Evolutionary conservation across 2,888 invertebrate species (phyloP).

Genomic region (Epinotia ramella): DNA sequence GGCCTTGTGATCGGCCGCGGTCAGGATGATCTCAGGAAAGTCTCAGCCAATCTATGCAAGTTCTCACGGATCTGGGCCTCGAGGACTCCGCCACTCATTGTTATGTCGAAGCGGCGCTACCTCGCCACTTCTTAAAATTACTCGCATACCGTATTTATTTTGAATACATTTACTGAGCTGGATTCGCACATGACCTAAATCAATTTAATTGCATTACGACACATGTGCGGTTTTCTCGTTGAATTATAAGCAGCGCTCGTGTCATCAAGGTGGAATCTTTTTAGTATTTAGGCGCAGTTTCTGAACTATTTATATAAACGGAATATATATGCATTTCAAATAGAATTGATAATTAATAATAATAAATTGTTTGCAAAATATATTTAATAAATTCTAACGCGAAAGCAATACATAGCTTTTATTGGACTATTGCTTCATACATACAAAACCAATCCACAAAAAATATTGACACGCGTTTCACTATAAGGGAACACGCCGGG

Average conservation of each 20-base stretch:
- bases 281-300: conserved; percentile 4
- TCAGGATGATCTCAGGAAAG: conserved; percentile 34
- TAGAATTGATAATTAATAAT: no score
- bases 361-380: no score
- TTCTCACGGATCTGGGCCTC: conserved; percentile 41
- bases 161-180: conserved; percentile 27
- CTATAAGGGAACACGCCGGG: no score
- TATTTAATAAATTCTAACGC: no score
- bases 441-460: no score
- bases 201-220: conserved; percentile 41
- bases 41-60: conserved; percentile 1
- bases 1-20: conserved; percentile 25
- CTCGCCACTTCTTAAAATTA: conserved; percentile 35
- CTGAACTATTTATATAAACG: neutral
- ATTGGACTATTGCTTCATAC: no score
- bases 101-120: conserved; percentile 14
- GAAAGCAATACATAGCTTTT: no score
- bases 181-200: conserved; percentile 37
- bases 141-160: conserved; percentile 35
- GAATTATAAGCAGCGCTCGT: conserved; percentile 24
- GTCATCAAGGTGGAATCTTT: conserved; percentile 19
- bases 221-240: conserved; percentile 21
- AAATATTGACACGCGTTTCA: no score
- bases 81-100: conserved; percentile 16
- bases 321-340: no score